Evolutionary conservation across 2,797 vertebrate species (phyloP), one percentile per base, ranked within the genome.

Genomic region (Anabacerthia variegaticeps): DNA sequence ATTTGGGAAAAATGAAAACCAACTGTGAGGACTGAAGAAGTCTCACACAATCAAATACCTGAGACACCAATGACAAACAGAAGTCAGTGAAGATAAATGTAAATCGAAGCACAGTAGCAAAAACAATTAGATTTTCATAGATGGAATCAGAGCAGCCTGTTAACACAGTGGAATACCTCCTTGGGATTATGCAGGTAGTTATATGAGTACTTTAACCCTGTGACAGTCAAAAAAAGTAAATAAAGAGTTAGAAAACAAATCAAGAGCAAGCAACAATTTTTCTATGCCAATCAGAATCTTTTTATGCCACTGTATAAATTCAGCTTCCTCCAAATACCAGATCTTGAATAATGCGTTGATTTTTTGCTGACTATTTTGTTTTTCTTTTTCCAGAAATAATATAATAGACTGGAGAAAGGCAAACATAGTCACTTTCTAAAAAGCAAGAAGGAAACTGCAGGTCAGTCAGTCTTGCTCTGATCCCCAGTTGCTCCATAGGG

Each of bases 401-500:
- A 34, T 21, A 79, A 55, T 41, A 48, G 12, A 62, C 2, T 26
- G 18, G 7, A 58, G 43, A 84, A 85, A 73, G 4, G 3, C 5
- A 93, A 46, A 49, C 0, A 1, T 30, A 44, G 4, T 27, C 2
- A 30, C 11, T 77, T 84, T 68, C 15, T 27, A 27, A 65, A 79
- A 68, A n/a, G 2, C 20, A 59, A 71, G 12, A 85, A 71, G 4
- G 6, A 7, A 16, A 41, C 6, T 24, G 17, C 13, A 74, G 18
- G 12, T 84, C 37, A 72, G 21, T n/a, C 21, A 27, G 9, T 34
- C 37, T 84, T 15, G 44, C 10, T 49, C 27, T 67, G 9, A 8
- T 14, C 3, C 8, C 7, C 0, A 0, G 8, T 30, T 73, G 6
- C 7, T 77, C 7, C 23, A 16, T 12, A 46, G 10, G 10, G 26